Percentiles rank a stretch among this genome's conserved stretches.
phyloP scores from a whole-genome alignment of 1,140 invertebrate genomes.

The Thaumatotibia leucotreta region DNA sequence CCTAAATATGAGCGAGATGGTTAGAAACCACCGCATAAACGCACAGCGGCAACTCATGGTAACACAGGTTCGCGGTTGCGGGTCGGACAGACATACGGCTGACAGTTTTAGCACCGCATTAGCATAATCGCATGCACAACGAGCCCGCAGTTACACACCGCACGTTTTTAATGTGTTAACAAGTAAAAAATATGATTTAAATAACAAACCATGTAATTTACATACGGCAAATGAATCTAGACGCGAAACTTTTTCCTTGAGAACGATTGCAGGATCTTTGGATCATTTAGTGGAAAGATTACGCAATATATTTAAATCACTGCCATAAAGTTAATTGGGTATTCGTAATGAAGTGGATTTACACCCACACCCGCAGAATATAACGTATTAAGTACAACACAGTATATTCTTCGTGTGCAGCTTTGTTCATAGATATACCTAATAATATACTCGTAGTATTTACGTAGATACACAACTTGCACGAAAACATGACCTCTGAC shows the following conservation, averaged over 20 bases:
- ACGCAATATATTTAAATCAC: not conserved
- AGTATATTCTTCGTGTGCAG: not conserved
- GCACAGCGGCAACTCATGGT: no score
- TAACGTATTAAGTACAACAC: no score
- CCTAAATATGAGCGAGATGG: not conserved
- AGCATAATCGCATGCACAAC: constrained; percentile 10
- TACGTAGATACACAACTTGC: no score
- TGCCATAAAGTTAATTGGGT: constrained; percentile 4
- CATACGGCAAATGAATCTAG: not conserved
- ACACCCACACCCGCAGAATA: not conserved
- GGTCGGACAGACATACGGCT: not conserved
- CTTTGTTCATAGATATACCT: no score
- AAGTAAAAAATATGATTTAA: constrained; percentile 14
- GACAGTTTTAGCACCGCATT: constrained; percentile 9
- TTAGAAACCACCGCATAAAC: not conserved
- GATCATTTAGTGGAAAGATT: constrained; percentile 9
- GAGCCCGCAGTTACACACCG: constrained; percentile 9
- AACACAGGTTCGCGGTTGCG: not conserved
- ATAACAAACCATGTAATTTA: not conserved
- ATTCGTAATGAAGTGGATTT: not conserved
- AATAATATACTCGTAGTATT: no score
- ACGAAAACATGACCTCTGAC: no score
- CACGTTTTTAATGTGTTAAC: not conserved
- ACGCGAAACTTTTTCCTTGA: not conserved
- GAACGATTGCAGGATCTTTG: not conserved